phyloP scores from a whole-genome alignment of 2,113 vertebrate species.

The Telmatochromis sp. region DNA sequence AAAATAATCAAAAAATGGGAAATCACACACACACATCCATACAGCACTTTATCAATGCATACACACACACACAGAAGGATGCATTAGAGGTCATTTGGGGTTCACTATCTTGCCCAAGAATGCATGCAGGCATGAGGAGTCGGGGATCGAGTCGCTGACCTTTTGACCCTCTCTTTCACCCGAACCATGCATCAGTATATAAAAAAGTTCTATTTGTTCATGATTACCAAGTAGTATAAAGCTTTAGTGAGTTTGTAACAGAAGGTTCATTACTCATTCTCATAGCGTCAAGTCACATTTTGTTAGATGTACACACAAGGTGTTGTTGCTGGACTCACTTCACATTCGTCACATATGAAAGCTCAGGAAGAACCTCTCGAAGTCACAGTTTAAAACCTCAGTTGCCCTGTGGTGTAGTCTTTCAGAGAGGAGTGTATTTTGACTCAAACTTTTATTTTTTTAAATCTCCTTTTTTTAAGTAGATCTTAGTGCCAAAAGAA shows the following conservation, averaged over 20 bases:
- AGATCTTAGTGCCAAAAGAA: background rate
- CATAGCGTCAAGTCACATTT: background rate
- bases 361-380: rapidly evolving
- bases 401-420: background rate
- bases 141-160: background rate
- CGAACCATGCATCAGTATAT: background rate
- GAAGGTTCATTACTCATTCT: background rate
- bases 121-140: background rate
- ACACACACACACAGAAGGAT: background rate
- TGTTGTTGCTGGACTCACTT: background rate
- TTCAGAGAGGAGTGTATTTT: background rate
- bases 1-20: background rate
- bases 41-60: background rate
- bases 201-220: background rate
- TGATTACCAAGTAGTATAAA: background rate
- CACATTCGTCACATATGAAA: background rate
- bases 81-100: background rate
- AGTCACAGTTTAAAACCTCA: background rate
- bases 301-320: background rate
- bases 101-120: background rate
- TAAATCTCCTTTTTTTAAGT: background rate
- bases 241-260: background rate
- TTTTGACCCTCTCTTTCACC: background rate
- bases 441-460: background rate
- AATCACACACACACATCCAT: background rate